Conservation (phyloP, 2,797 vertebrate genomes). For the Peromyscus melanophrys region DNA sequence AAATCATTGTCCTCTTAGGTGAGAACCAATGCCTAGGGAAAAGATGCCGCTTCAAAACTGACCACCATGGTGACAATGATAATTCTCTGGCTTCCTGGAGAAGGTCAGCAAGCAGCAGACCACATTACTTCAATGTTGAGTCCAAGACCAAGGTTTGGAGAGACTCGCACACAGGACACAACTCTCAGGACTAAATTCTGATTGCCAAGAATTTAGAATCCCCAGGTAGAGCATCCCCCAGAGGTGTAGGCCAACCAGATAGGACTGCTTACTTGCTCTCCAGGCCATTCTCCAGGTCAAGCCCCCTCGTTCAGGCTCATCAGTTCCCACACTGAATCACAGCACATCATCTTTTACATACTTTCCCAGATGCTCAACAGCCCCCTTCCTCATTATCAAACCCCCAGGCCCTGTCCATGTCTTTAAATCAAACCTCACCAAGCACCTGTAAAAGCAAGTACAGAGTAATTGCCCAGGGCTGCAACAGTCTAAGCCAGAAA, state of each 20-base stretch:
- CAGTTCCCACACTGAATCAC: neutral
- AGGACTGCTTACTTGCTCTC: neutral
- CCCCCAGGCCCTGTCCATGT: neutral
- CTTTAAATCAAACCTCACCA: neutral
- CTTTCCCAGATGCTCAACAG: neutral
- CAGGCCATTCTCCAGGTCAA: neutral
- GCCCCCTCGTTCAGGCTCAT: neutral
- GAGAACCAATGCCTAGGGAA: neutral
- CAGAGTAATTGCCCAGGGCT: rapidly evolving
- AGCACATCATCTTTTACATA: neutral
- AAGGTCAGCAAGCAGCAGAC: neutral
- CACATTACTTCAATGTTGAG: neutral
- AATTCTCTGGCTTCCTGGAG: neutral
- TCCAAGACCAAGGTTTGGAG: neutral
- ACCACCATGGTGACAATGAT: neutral
- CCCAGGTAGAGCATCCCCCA: too few species aligned
- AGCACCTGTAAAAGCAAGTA: neutral
- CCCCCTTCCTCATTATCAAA: neutral
- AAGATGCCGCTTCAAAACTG: slow-evolving; percentile 21
- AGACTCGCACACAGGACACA: neutral
- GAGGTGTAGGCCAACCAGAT: neutral
- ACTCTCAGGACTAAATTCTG: neutral
- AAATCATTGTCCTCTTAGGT: neutral
- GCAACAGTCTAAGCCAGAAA: neutral
- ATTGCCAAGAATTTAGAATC: neutral